Evolutionary conservation across 2,888 invertebrate species (phyloP).

Genomic region (Cryptus viduatorius): DNA sequence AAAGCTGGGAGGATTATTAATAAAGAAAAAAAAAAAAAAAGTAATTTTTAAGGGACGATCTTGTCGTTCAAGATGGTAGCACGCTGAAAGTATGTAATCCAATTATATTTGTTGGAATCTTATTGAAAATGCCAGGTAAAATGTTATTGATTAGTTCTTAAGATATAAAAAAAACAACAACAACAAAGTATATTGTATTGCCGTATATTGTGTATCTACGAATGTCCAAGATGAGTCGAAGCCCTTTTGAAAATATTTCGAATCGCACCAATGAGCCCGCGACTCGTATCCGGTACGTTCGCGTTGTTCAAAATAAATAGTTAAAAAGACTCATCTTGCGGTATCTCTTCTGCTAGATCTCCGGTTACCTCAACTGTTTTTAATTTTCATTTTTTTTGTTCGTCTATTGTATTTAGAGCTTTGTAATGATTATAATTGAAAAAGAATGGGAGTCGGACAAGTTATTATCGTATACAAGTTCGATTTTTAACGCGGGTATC

Average conservation of each 20-base stretch:
- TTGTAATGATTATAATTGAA: constrained; percentile 28
- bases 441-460: constrained; percentile 4
- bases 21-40: constrained; percentile 40
- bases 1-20: constrained; percentile 53
- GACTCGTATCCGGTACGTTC: neutral
- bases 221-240: constrained; percentile 61
- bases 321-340: constrained; percentile 30
- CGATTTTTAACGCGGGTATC: constrained; percentile 67
- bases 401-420: constrained; percentile 20
- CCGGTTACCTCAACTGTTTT: constrained; percentile 35
- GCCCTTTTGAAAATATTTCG: constrained; percentile 21
- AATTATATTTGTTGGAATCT: constrained; percentile 78
- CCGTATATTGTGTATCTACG: constrained; percentile 66
- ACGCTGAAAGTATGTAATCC: constrained; percentile 79
- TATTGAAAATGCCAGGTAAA: constrained; percentile 76
- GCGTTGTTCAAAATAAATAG: neutral
- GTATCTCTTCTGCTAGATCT: constrained; percentile 44
- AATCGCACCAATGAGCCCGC: neutral
- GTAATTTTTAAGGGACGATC: constrained; percentile 73
- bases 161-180: constrained; percentile 65
- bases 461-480: constrained; percentile 63
- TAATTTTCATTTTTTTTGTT: constrained; percentile 6
- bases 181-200: constrained; percentile 62
- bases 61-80: constrained; percentile 72
- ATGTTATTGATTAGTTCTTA: constrained; percentile 77